Evolutionary conservation across 2,888 invertebrate genomes (phyloP).

Genomic region (Drosophila algonquin): DNA sequence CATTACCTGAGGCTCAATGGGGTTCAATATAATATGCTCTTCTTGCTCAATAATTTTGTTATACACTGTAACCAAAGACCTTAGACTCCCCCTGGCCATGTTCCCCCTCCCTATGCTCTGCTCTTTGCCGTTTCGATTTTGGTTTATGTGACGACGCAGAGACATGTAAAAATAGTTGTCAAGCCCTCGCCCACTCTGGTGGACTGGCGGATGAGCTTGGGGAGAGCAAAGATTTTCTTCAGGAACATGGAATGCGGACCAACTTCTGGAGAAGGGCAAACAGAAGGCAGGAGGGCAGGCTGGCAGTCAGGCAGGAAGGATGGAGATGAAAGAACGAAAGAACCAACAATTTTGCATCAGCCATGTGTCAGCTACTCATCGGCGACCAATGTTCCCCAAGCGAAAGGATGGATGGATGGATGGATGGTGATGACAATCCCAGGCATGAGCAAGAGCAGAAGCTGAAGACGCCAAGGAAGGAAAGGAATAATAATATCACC

Average conservation of each 20-base stretch:
- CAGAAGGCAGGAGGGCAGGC: not conserved
- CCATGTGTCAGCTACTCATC: constrained; percentile 42
- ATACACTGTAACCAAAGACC: not conserved
- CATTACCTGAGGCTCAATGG: too few relatives aligned
- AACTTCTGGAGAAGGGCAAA: not conserved
- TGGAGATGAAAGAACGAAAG: not conserved
- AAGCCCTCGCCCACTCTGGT: constrained; percentile 16
- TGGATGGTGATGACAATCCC: constrained; percentile 24
- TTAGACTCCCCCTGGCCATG: not conserved
- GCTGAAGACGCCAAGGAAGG: not conserved
- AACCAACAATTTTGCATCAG: constrained; percentile 42
- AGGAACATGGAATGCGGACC: constrained; percentile 20
- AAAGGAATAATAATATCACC: not conserved
- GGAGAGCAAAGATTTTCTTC: not conserved
- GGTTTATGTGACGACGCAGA: constrained; percentile 11
- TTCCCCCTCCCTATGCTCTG: not conserved
- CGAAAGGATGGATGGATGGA: constrained; percentile 11
- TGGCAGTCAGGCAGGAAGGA: not conserved
- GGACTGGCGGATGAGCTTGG: not conserved
- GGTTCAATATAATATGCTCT: too few relatives aligned
- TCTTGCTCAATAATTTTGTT: not conserved
- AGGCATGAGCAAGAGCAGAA: not conserved
- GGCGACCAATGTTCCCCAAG: constrained; percentile 1
- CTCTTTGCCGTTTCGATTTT: constrained; percentile 6
- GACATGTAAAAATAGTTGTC: constrained; percentile 18